Base-by-base conservation (phyloP, 2,888 invertebrate species). In the Erebia aethiops region DNA sequence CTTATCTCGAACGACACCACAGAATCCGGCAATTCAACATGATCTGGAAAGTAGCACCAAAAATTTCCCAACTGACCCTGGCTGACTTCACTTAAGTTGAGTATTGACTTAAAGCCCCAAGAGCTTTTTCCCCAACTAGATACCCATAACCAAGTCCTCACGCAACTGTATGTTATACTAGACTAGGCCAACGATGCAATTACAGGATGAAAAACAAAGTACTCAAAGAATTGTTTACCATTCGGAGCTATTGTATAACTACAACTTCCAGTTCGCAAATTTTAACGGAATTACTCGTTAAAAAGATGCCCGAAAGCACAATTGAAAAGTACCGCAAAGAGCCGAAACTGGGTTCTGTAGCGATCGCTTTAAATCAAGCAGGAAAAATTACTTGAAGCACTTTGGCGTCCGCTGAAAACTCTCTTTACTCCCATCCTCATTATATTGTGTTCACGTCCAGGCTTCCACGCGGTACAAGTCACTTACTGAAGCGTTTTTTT, bases 361-460 rank as follows among this genome's bases (percentile, higher is more conserved):
- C 82, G 86, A 88, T 87, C 88, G 87, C 86, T 90, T 88, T 88
- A 87, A 88, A 89, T 90, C 88, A 88, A 86, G 85, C 89, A 84
- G 84, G 85, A 90, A 90, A 90, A 91, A 90, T 91, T 91, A 90
- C 89, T 84, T 76, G 77, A 80, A 89, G 86, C 85, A 87, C 87
- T 91, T 89, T 88, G 86, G 86, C 89, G 90, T 85, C 81, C 81
- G 83, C 82, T 86, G 84, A 85, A 87, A 89, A 89, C 87, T 89
- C 87, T 87, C 86, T 88, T 82, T 82, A 84, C 78, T 79, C 80
- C 79, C 83, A 82, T 84, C 82, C 88, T 90, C 88, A 89, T 90
- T 90, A 89, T 88, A 90, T 91, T 91, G 89, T 89, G 87, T 89
- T 88, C 91, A 89, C 90, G 90, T 90, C 86, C 86, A 82, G 82